phyloP scores from a whole-genome alignment of 2,113 vertebrate species.

The Callipepla californica region DNA sequence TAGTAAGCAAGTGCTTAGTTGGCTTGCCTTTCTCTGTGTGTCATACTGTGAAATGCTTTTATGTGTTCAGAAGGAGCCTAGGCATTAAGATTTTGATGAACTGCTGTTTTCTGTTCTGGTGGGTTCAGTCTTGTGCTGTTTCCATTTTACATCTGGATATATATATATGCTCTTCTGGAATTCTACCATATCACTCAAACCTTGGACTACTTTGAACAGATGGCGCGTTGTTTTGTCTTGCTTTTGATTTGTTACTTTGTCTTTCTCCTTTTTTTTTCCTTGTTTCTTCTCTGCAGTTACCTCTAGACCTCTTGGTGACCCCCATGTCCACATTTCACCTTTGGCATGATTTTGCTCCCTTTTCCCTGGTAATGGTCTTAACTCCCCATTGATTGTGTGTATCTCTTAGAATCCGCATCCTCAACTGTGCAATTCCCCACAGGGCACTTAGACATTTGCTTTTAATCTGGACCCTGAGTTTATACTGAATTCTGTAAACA shows the following conservation, averaged over 20 bases:
- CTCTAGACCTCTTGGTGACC: background rate
- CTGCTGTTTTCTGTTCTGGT: background rate
- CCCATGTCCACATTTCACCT: background rate
- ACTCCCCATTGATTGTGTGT: background rate
- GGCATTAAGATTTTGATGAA: background rate
- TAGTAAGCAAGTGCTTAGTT: fast-evolving
- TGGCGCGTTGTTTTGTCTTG: fast-evolving
- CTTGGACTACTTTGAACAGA: background rate
- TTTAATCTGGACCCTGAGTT: constrained; percentile 74
- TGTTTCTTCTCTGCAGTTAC: background rate
- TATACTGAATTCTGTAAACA: constrained; percentile 76
- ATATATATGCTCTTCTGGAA: too few species aligned
- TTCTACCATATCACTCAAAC: background rate
- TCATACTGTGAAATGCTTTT: background rate
- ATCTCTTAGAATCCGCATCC: constrained; percentile 40
- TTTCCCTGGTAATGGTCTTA: background rate
- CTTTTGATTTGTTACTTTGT: fast-evolving
- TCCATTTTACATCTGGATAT: background rate
- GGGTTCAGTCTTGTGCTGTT: background rate
- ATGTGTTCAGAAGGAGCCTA: background rate
- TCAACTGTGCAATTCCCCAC: constrained; percentile 61
- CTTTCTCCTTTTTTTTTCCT: background rate
- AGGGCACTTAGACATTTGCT: constrained; percentile 76
- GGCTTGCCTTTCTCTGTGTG: background rate
- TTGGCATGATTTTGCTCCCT: background rate